phyloP scores from a whole-genome alignment of 2,113 vertebrate species.

The Xiphophorus maculatus region DNA sequence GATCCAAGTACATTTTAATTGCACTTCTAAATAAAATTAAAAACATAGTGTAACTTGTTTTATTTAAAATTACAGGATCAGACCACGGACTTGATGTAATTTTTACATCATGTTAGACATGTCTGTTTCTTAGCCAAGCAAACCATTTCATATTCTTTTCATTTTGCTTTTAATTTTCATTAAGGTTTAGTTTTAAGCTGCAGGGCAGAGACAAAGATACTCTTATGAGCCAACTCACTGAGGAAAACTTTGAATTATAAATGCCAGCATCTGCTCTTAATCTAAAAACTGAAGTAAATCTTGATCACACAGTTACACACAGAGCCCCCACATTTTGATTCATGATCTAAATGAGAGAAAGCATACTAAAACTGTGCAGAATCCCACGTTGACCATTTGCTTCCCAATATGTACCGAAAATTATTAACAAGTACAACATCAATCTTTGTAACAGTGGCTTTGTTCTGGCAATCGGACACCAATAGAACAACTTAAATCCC shows the following conservation, averaged over 20 bases:
- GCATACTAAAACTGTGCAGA: neutral
- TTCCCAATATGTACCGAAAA: neutral
- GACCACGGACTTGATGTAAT: neutral
- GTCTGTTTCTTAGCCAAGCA: neutral
- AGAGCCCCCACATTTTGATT: neutral
- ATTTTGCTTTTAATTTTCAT: neutral
- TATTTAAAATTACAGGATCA: neutral
- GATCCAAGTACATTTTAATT: neutral
- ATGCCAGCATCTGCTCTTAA: constrained; percentile 9
- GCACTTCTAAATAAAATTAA: neutral
- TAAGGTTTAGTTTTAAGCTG: constrained; percentile 1
- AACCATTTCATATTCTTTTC: neutral
- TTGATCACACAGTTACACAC: neutral
- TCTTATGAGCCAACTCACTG: neutral
- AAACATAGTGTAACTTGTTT: neutral
- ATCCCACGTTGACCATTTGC: neutral
- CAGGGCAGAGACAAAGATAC: neutral
- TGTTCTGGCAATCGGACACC: constrained; percentile 19
- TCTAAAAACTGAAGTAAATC: neutral
- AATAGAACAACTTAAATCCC: constrained; percentile 33
- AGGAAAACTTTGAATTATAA: constrained; percentile 2
- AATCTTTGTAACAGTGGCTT: constrained; percentile 42
- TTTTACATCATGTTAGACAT: neutral
- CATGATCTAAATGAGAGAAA: neutral
- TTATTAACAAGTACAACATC: constrained; percentile 21